Evolutionary conservation across 2,113 vertebrate species (phyloP), one percentile per base, ranked within the genome.

Genomic region (Cavia porcellus): DNA sequence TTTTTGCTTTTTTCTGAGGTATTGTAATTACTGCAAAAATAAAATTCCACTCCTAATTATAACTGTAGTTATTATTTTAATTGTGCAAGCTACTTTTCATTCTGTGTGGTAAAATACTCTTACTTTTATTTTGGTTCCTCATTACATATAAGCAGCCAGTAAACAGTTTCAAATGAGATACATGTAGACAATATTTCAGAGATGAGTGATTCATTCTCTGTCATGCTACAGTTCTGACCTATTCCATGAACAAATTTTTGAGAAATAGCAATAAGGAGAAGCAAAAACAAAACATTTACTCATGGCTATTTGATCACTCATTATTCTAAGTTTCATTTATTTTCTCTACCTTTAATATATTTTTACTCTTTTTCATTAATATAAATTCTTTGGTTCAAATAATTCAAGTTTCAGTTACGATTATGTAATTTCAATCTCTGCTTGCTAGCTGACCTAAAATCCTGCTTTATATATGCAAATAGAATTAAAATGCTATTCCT

Each of bases 361-460:
- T 92, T 92, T 94, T 92, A 86, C 55, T 86, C 28, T 66, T 82
- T 38, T 86, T 90, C 28, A 87, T 75, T 97, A 89, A 89, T 61
- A 77, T 86, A 84, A 93, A 88, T 87, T 90, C 24, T 88, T 88
- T 92, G 9, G 15, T 84, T 93, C 57, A 89, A 66, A 82, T 64
- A 62, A 95, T 88, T 96, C 45, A 28, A 88, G 8, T n/a, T 90
- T 95, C 30, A 79, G 22, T 94, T 87, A 57, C 5, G 70, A 7
- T 91, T 89, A 89, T 4, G 5, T 70, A 88, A 90, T 92, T 96
- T 80, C 38, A 80, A 4, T 24, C 52, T 92, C 83, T 90, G 24
- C 3, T 91, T 96, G 24, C 42, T 94, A 30, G 24, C 32, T 84
- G 66, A 94, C 55, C 55, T 86, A 66, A 47, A 96, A 86, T 50